Base-by-base conservation (phyloP, 2,797 vertebrate genomes). In the Coluber constrictor region DNA sequence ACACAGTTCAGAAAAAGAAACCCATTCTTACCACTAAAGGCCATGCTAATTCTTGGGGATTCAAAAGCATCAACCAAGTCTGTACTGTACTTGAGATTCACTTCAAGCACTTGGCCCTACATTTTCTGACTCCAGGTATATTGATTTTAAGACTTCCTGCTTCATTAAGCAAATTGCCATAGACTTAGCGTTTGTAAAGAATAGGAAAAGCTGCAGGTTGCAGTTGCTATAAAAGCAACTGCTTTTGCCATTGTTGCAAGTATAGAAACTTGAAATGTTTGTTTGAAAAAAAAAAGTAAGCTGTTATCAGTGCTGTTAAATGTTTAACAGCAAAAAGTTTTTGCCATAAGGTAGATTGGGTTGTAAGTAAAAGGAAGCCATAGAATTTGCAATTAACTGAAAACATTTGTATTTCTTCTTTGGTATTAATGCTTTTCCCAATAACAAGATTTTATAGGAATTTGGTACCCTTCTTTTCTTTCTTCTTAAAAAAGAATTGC, bases 81-180 rank as follows among this genome's bases (percentile, higher is more conserved):
- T 47, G 37, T 47, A 25, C 37, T 47, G 37, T 47, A 23, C 10
- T 83, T 83, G 37, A 83, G 74, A 83, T 47, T 2, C 20, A 83
- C 20, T 83, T 23, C 37, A 83, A 47, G 2, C 18, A 83, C 20
- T 47, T 47, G 10, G 74, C 2, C 20, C 74, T 83, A 47, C 10
- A 47, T 43, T 47, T 83, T 47, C 74, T 83, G 47, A 60, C 86
- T 91, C 47, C n/a, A 86, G 47, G 25, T 56, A 32, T 89, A 89
- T 89, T 93, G 87, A 89, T 91, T 91, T 93, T 89, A 12, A 89
- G n/a, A 7, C 70, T 83, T 79, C 56, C 32, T 89, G 25, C 66
- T 83, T 88, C 47, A 59, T 37, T 91, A 91, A 93, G 86, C 56
- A 89, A 91, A 93, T 91, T 91, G 86, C 57, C 60, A 63, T n/a